Conservation (phyloP, 2,888 invertebrate species). For the Antitype chi region DNA sequence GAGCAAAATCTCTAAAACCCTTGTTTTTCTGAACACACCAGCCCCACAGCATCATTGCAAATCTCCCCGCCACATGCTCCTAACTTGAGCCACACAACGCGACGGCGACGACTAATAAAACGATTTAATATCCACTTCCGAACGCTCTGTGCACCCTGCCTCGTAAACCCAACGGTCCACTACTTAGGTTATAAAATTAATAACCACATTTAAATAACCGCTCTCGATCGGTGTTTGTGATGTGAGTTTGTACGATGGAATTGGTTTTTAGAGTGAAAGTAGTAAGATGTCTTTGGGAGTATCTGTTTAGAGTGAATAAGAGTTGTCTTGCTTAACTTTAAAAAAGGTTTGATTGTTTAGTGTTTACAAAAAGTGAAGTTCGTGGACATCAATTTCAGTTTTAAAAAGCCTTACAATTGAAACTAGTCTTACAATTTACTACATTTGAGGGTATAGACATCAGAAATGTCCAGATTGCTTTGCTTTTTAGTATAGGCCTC, state of each 20-base stretch:
- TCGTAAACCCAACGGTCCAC: slow-evolving; percentile 68
- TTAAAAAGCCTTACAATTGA: too few species aligned
- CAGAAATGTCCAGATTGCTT: too few species aligned
- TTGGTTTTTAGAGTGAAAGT: neutral
- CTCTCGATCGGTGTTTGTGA: slow-evolving; percentile 47
- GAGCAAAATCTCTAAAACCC: neutral
- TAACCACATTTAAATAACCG: slow-evolving; percentile 64
- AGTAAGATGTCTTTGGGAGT: neutral
- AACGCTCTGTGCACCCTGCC: slow-evolving; percentile 70
- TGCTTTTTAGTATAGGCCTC: too few species aligned
- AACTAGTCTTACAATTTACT: too few species aligned
- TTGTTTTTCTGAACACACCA: neutral
- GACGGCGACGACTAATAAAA: slow-evolving; percentile 76
- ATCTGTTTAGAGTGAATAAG: neutral
- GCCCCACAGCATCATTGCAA: slow-evolving; percentile 15
- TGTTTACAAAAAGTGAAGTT: neutral
- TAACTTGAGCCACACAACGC: slow-evolving; percentile 42
- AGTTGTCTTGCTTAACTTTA: neutral
- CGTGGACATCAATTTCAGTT: too few species aligned
- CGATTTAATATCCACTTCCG: slow-evolving; percentile 80
- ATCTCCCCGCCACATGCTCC: slow-evolving; percentile 16
- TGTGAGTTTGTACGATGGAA: slow-evolving; percentile 2
- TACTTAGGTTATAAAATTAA: slow-evolving; percentile 67
- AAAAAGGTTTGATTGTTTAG: neutral
- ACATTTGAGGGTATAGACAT: too few species aligned